phyloP scores from a whole-genome alignment of 2,113 vertebrate genomes.

The Microcebus tavaratra region DNA sequence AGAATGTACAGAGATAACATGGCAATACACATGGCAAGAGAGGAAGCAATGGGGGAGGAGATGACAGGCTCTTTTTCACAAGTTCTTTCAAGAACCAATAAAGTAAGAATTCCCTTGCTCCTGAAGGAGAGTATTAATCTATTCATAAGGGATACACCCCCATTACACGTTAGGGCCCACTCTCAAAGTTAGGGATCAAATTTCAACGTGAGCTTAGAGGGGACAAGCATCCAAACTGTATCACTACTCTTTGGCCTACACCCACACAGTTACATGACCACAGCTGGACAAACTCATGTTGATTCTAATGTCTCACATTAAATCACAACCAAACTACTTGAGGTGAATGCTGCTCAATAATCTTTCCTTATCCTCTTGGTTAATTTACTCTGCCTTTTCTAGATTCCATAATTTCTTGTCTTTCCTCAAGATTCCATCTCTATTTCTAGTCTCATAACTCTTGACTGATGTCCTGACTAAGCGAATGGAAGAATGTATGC shows the following conservation, averaged over 20 bases:
- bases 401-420: background rate
- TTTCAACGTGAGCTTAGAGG: background rate
- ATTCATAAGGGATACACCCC: background rate
- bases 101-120: background rate
- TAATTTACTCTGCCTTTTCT: background rate
- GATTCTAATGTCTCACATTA: background rate
- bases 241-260: background rate
- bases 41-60: background rate
- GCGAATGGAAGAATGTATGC: background rate
- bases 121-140: background rate
- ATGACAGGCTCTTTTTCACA: background rate
- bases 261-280: background rate
- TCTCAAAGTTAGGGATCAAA: background rate
- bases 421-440: background rate
- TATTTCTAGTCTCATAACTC: background rate
- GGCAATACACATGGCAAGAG: background rate
- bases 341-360: background rate
- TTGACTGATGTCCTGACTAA: background rate
- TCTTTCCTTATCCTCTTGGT: background rate
- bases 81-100: background rate
- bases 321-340: background rate
- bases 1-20: background rate
- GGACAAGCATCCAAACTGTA: background rate
- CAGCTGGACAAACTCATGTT: background rate
- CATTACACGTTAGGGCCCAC: background rate